Evolutionary conservation across 2,888 invertebrate species (phyloP), one percentile per base, ranked within the genome.

Genomic region (Tribolium freemani): DNA sequence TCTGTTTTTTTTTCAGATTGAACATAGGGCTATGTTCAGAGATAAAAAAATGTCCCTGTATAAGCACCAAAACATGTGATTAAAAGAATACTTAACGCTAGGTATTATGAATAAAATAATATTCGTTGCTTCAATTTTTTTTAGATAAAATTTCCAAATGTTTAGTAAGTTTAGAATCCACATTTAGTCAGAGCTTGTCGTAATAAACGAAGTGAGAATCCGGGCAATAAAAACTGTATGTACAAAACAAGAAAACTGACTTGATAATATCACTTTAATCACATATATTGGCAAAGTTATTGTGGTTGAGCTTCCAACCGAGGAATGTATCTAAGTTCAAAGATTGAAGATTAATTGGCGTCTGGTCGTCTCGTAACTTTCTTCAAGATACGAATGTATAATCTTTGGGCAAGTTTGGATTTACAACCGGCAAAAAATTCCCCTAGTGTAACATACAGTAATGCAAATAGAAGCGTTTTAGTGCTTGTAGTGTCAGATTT

Each of bases 181-280:
- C 10, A 11, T 46, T 46, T 46, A 46, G 6, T 9, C 31, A 31
- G 2, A 31, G 5, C 31, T 31, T 31, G 31, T 8, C 31, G 31
- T n/a, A 10, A 46, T 46, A 13, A 13, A 46, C 46, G 16, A 2
- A 16, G 16, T 16, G 16, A 16, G 16, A 16, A 16, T 46, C 10
- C 5, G 11, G 5, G 46, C 46, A 16, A 11, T 48, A 16, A 48
- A 10, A 16, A 11, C 48, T 16, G 3, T 48, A 16, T 48, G 5
- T 11, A 16, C 48, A 5, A 16, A 48, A 48, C 38, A 48, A 48
- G 13, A 10, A 48, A 11, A 16, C 10, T 16, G 48, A 48, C 48
- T 48, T 48, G 48, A 48, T 13, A 48, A 48, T 48, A 48, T 48
- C 48, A 48, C 48, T 48, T 48, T 48, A 48, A 48, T 48, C 48